Evolutionary conservation across 2,113 vertebrate species (phyloP), one percentile per base, ranked within the genome.

Genomic region (Xiphias gladius): DNA sequence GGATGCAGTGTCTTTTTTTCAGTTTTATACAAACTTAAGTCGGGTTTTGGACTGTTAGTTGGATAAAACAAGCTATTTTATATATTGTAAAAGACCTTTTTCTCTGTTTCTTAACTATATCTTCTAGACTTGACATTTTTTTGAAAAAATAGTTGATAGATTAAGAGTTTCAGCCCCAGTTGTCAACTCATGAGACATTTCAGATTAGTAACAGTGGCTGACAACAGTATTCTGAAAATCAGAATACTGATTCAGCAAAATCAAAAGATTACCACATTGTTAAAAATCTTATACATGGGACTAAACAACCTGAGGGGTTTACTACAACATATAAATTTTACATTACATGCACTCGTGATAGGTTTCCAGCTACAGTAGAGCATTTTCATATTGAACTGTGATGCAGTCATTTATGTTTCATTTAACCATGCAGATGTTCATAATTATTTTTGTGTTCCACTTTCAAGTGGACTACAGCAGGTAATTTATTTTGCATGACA

Each of bases 401-500:
- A 41, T n/a, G 8, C 43, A 10, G 6, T 16, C 0, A 0, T 66
- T 72, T 46, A 7, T 61, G 39, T 87, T 74, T 54, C 65, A 71
- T 84, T 80, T 80, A 84, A 85, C 84, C 54, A 35, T 46, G 43
- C 12, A 54, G 61, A 63, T 26, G 43, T 30, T 35, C 2, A 7
- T 71, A 62, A 80, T 89, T 70, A 68, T 79, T 86, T 85, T 80
- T 32, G 0, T 57, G n/a, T 82, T 58, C 30, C 41, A 30, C 73
- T 55, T 58, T 71, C 3, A 22, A 76, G 59, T 68, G 39, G 46
- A 57, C 69, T 69, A 41, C 32, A 69, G 54, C 68, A 76, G 79
- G 79, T 86, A 57, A 84, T 80, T 71, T 79, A 50, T 82, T 88
- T 91, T 87, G 82, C 73, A 62, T 35, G 30, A 76, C 82, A 76